phyloP scores from a whole-genome alignment of 1,140 invertebrate species.

The Musca vetustissima region DNA sequence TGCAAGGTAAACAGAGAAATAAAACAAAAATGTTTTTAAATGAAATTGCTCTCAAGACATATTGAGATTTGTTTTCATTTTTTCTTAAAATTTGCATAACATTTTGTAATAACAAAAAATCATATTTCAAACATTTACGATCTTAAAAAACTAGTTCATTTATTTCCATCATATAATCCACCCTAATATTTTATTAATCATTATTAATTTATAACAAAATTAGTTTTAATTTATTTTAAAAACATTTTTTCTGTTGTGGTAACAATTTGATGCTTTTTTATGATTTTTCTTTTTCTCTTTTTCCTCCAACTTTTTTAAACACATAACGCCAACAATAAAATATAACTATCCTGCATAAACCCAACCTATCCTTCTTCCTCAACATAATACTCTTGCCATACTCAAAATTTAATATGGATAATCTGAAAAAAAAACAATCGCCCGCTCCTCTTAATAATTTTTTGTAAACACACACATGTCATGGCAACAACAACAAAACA shows the following conservation, averaged over 20 bases:
- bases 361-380: too few relatives aligned
- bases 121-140: too few relatives aligned
- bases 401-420: too few relatives aligned
- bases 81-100: background rate
- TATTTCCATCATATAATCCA: background rate
- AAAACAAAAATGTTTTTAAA: background rate
- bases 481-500: too few relatives aligned
- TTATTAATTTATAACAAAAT: background rate
- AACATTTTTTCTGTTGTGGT: constrained; percentile 3
- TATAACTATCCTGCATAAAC: too few relatives aligned
- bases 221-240: background rate
- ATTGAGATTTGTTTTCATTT: background rate
- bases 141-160: background rate
- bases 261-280: constrained; percentile 21
- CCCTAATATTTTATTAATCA: background rate
- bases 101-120: background rate
- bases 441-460: too few relatives aligned
- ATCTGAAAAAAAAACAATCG: too few relatives aligned
- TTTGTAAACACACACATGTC: too few relatives aligned
- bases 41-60: background rate
- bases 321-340: too few relatives aligned
- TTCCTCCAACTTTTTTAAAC: background rate
- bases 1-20: constrained; percentile 72
- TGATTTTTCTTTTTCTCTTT: constrained; percentile 10
- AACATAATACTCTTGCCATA: too few relatives aligned